These are phyloP conservation scores for Loxodonta africana DNA, from an alignment of 2,113 vertebrate species.

Conservation along the genomic window DNA sequence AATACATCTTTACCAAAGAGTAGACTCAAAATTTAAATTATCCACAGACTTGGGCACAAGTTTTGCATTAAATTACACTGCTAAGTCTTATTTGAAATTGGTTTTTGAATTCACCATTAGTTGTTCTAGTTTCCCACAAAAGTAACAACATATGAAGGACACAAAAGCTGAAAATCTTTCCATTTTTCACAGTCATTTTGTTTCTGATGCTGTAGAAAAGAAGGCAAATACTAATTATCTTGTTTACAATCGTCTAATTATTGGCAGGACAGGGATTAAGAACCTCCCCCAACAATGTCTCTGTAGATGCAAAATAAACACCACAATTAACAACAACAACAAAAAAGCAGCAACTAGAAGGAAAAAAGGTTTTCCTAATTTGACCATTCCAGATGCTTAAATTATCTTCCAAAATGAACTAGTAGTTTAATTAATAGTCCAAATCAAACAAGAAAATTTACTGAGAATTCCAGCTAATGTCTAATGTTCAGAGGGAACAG, in stretches of 20 bases:
- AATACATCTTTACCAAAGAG: background rate
- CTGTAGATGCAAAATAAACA: slow-evolving; percentile 69
- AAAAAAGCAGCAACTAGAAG: slow-evolving; percentile 48
- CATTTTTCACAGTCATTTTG: slow-evolving; percentile 63
- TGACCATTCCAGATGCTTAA: slow-evolving; percentile 64
- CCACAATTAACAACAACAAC: slow-evolving; percentile 60
- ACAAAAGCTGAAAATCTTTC: slow-evolving; percentile 41
- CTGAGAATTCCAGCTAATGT: slow-evolving; percentile 44
- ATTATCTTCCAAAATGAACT: slow-evolving; percentile 63
- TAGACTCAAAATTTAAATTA: slow-evolving; percentile 25
- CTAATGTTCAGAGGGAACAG: slow-evolving; percentile 10
- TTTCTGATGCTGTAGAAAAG: slow-evolving; percentile 60
- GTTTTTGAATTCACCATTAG: slow-evolving; percentile 59
- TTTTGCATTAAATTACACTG: slow-evolving; percentile 14
- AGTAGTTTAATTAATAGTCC: slow-evolving; percentile 69
- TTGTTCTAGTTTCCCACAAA: slow-evolving; percentile 56
- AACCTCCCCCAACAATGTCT: slow-evolving; percentile 54
- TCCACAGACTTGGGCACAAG: background rate
- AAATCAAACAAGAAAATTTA: slow-evolving; percentile 60
- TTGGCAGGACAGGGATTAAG: slow-evolving; percentile 75
- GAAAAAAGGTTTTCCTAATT: background rate
- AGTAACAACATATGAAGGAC: slow-evolving; percentile 30
- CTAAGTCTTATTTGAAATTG: slow-evolving; percentile 31
- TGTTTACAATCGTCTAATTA: slow-evolving; percentile 77
- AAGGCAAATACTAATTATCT: slow-evolving; percentile 75